Evolutionary conservation across 2,113 vertebrate species (phyloP).

Genomic region (Sardina pilchardus): DNA sequence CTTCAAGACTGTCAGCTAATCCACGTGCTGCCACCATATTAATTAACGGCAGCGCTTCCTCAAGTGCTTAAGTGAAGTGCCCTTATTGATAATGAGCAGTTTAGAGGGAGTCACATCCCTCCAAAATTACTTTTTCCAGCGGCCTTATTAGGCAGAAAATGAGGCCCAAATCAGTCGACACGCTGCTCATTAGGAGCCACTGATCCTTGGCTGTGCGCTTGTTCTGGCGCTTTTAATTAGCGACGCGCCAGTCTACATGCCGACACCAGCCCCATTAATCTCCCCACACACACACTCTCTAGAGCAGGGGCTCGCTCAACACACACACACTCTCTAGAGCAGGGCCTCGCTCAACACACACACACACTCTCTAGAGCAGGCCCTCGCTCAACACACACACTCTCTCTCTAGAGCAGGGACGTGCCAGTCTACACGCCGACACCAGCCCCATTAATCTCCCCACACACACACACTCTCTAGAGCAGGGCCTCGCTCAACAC

Average conservation of each 20-base stretch:
- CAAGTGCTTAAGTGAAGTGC: conserved; percentile 83
- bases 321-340: too few species aligned
- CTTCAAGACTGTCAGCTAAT: conserved; percentile 80
- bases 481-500: conserved; percentile 27
- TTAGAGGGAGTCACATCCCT: conserved; percentile 83
- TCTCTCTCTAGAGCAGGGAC: too few species aligned
- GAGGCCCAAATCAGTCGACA: conserved; percentile 90
- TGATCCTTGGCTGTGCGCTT: conserved; percentile 85
- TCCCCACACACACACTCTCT: conserved; percentile 66
- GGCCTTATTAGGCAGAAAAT: conserved; percentile 94
- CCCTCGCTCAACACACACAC: too few species aligned
- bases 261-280: conserved; percentile 91
- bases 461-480: conserved; percentile 51
- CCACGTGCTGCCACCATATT: conserved; percentile 80
- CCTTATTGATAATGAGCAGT: conserved; percentile 87
- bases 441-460: conserved; percentile 92
- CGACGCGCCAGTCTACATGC: conserved; percentile 78
- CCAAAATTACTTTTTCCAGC: conserved; percentile 91
- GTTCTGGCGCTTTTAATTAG: conserved; percentile 90
- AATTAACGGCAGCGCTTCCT: conserved; percentile 87
- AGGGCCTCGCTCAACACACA: too few species aligned
- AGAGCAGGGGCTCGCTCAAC: conserved; percentile 26
- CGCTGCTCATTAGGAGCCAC: conserved; percentile 90
- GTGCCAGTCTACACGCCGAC: conserved; percentile 77
- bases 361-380: too few species aligned